Conservation (phyloP, 2,113 vertebrate genomes). For the Morone chrysops region DNA sequence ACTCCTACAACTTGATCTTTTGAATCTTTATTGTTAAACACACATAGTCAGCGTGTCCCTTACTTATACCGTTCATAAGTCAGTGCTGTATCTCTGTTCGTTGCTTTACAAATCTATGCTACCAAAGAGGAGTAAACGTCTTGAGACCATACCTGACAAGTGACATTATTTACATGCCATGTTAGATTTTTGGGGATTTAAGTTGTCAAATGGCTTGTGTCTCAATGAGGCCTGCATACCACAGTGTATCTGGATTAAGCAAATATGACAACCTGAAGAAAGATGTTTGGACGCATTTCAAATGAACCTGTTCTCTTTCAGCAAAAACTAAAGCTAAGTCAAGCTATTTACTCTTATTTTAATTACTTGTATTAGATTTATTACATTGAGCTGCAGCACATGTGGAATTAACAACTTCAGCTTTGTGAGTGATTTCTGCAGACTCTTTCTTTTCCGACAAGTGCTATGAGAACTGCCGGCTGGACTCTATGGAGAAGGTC, state of each 20-base stretch:
- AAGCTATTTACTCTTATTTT: conserved; percentile 11
- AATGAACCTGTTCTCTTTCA: conserved; percentile 20
- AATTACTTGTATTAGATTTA: conserved; percentile 18
- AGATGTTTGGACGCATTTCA: conserved; percentile 39
- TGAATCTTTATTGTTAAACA: conserved; percentile 20
- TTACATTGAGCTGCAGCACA: conserved; percentile 18
- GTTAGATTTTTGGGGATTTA: conserved; percentile 34
- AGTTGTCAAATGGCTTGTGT: conserved; percentile 48
- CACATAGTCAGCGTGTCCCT: not conserved
- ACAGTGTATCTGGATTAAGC: conserved; percentile 52
- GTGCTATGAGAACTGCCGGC: conserved; percentile 34
- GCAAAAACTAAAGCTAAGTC: conserved; percentile 3
- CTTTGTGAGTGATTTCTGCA: conserved; percentile 11
- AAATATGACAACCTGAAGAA: conserved; percentile 42
- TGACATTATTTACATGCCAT: conserved; percentile 54
- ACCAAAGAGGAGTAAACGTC: conserved; percentile 60
- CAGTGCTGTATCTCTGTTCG: conserved; percentile 28
- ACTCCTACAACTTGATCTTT: conserved; percentile 3
- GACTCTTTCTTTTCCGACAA: conserved; percentile 15
- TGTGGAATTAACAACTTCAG: not conserved
- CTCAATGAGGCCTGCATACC: conserved; percentile 38
- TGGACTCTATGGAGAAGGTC: conserved; percentile 36
- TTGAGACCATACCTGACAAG: conserved; percentile 27
- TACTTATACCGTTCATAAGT: conserved; percentile 9
- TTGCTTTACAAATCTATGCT: conserved; percentile 18